Conservation (phyloP, 2,113 vertebrate genomes). For the Actinemys pallida region DNA sequence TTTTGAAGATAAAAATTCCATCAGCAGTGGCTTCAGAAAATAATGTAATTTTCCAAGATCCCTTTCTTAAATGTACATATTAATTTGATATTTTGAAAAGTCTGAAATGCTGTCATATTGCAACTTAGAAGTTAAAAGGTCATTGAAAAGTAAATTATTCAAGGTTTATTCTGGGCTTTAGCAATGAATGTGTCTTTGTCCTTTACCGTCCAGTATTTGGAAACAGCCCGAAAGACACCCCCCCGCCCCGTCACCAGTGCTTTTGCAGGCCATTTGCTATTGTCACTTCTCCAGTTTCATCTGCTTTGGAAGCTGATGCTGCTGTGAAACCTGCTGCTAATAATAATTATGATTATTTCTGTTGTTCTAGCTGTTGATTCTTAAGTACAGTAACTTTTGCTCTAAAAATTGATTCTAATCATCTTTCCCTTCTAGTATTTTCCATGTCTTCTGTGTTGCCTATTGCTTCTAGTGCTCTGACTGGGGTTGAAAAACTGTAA, state of each 20-base stretch:
- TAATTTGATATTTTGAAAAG: neutral
- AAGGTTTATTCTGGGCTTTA: neutral
- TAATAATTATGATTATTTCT: neutral
- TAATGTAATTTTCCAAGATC: neutral
- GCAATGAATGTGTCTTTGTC: neutral
- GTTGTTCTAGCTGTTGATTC: neutral
- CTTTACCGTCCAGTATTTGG: neutral
- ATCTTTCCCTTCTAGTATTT: neutral
- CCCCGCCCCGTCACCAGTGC: neutral
- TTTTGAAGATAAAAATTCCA: neutral
- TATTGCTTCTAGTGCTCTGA: neutral
- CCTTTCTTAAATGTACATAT: neutral
- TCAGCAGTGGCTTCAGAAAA: neutral
- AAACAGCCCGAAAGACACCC: neutral
- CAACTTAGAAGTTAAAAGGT: neutral
- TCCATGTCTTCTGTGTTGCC: neutral
- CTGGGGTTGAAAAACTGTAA: neutral
- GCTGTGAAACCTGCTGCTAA: constrained; percentile 11
- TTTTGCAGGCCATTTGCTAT: constrained; percentile 33
- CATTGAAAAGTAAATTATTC: neutral
- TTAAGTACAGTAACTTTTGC: neutral
- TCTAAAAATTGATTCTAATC: neutral
- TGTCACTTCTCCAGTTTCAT: constrained; percentile 39
- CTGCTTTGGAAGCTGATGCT: neutral
- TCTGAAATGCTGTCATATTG: neutral